A percentile compares a stretch with the other conserved stretches of the same genome.
Evolutionary conservation across 2,888 invertebrate species (phyloP).

Genomic region (Euzetes globulus): DNA sequence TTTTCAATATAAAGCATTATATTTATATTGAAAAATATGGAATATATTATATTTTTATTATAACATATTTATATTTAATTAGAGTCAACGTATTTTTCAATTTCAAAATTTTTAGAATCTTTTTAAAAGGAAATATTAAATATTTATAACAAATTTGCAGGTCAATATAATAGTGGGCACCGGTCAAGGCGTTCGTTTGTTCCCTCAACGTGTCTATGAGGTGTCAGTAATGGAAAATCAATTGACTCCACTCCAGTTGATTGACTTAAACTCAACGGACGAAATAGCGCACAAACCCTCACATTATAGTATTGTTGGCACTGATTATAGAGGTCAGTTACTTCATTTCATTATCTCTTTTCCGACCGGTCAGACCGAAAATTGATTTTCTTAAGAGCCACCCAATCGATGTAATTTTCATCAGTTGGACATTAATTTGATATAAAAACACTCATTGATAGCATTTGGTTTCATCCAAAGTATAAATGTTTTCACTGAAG

Average conservation of each 20-base stretch:
- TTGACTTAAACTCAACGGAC: constrained; percentile 68
- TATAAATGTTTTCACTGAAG: no score
- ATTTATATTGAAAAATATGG: no score
- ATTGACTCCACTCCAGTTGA: constrained; percentile 59
- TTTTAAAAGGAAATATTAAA: neutral
- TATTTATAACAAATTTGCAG: constrained; percentile 34
- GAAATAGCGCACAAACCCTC: constrained; percentile 46
- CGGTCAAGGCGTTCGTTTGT: constrained; percentile 44
- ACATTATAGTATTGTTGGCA: constrained; percentile 44
- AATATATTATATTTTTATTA: no score
- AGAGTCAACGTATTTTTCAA: no score
- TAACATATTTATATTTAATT: no score
- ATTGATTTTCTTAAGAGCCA: neutral
- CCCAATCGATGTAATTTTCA: no score
- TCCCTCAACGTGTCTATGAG: constrained; percentile 59
- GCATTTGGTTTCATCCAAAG: no score
- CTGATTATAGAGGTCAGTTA: constrained; percentile 42
- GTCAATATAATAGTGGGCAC: constrained; percentile 44
- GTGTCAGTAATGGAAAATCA: constrained; percentile 74
- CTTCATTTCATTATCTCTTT: constrained; percentile 42
- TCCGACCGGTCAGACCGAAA: neutral
- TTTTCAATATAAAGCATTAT: no score
- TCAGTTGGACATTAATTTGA: neutral
- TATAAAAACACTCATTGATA: neutral
- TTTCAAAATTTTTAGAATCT: neutral